Evolutionary conservation across 1,140 invertebrate genomes (phyloP).

Genomic region (Apis florea): DNA sequence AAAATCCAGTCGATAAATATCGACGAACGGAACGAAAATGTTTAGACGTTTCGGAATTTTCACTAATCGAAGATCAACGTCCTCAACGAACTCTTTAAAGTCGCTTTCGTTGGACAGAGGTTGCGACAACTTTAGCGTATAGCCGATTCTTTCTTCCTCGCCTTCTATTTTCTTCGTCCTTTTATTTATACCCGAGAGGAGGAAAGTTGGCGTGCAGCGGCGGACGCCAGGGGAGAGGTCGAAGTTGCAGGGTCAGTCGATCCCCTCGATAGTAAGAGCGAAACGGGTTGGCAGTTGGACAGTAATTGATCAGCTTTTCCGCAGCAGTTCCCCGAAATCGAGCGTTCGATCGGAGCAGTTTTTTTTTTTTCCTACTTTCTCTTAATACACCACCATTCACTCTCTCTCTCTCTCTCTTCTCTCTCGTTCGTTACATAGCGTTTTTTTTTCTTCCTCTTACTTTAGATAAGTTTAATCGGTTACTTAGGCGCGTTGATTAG

Average conservation of each 20-base stretch:
- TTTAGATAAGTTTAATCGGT: constrained; percentile 67
- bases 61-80: constrained; percentile 48
- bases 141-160: not conserved
- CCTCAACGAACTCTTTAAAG: constrained; percentile 46
- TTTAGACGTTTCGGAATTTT: constrained; percentile 13
- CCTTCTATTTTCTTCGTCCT: not conserved
- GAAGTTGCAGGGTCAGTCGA: not conserved
- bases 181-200: constrained; percentile 7
- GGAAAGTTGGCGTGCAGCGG: not conserved
- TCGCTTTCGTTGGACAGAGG: constrained; percentile 34
- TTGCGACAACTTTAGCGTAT: constrained; percentile 31
- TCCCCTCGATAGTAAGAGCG: not conserved
- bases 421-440: constrained; percentile 55
- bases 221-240: not conserved
- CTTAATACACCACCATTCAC: constrained; percentile 1
- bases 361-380: too few relatives aligned
- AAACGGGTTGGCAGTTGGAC: constrained; percentile 43
- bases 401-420: not conserved
- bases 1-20: not conserved
- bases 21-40: not conserved
- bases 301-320: constrained; percentile 46
- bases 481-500: constrained; percentile 72
- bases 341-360: constrained; percentile 3
- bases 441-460: not conserved
- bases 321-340: constrained; percentile 19